Evolutionary conservation across 2,113 vertebrate species (phyloP).

Genomic region (Ailurus styani): DNA sequence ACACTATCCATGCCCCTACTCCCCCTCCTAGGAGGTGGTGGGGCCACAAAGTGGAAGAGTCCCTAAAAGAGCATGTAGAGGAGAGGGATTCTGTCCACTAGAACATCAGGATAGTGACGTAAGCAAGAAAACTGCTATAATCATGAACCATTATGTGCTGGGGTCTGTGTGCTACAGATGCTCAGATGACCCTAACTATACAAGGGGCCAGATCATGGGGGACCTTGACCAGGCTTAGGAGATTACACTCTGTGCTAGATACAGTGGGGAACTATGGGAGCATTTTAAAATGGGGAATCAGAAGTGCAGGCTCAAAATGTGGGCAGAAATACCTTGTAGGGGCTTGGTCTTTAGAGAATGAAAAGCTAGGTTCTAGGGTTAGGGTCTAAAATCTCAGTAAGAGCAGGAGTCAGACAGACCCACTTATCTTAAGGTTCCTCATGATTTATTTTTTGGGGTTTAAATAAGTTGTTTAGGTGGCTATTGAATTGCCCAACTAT

Average conservation of each 20-base stretch:
- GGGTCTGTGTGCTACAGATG: neutral
- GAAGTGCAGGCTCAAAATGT: neutral
- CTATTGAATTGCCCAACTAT: neutral
- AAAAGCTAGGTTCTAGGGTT: neutral
- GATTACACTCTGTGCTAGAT: rapidly evolving
- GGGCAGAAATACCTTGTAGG: neutral
- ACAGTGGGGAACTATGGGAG: neutral
- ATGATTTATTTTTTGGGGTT: neutral
- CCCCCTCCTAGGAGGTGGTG: neutral
- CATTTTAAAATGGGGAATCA: neutral
- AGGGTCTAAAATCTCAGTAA: neutral
- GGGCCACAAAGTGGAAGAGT: neutral
- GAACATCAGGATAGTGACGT: neutral
- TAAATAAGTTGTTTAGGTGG: neutral
- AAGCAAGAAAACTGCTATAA: neutral
- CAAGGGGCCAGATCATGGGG: neutral
- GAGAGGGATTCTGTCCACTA: neutral
- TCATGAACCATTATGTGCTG: no score
- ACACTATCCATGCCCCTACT: neutral
- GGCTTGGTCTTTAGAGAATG: neutral
- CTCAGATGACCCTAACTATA: no score
- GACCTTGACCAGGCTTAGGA: neutral
- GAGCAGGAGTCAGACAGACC: no score
- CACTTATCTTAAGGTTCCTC: neutral
- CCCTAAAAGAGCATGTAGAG: neutral